Base-by-base conservation (phyloP, 2,797 vertebrate genomes). In the Phataginus tricuspis region DNA sequence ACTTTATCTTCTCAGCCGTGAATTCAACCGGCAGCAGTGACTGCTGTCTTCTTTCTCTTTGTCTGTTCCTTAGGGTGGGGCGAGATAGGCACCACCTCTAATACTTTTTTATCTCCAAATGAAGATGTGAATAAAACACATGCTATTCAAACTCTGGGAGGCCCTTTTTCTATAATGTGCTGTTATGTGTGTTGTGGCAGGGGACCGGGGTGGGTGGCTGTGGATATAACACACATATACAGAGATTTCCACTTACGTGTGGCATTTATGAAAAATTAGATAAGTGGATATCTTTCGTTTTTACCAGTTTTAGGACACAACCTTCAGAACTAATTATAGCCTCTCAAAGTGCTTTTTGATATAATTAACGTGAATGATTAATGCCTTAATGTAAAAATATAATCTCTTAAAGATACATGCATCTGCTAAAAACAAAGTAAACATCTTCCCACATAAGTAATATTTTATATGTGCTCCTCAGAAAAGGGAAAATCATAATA, bases 241-340 rank as follows among this genome's bases (percentile, higher is more conserved):
- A 68, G 55, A 39, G 45, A 16, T 51, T 68, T 84, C 27, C 4
- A 34, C 49, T 84, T 91, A 55, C 1, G 7, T 1, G 1, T 71
- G 23, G 37, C 18, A 72, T 72, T 85, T 77, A 72, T 53, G 21
- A 66, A 91, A 91, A 8, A 31, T 80, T 84, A 86, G 19, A 4
- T 83, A 88, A 78, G 23, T 51, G n/a, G 14, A 4, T 19, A 66
- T 88, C 29, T 91, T 77, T 2, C 9, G 4, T 23, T 83, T 85
- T 93, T 66, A 57, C 1, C 25, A 57, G 37, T 85, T 90, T 79
- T 90, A 93, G 13, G 19, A 75, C 45, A 78, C 75, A 27, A 2
- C 31, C 64, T 95, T 96, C 59, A 71, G 93, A 96, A 95, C 19
- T 37, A 87, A 87, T 75, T 84, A 92, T 3, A 68, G 39, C 63